phyloP scores from a whole-genome alignment of 2,113 vertebrate genomes.

The Tragelaphus buxtoni region DNA sequence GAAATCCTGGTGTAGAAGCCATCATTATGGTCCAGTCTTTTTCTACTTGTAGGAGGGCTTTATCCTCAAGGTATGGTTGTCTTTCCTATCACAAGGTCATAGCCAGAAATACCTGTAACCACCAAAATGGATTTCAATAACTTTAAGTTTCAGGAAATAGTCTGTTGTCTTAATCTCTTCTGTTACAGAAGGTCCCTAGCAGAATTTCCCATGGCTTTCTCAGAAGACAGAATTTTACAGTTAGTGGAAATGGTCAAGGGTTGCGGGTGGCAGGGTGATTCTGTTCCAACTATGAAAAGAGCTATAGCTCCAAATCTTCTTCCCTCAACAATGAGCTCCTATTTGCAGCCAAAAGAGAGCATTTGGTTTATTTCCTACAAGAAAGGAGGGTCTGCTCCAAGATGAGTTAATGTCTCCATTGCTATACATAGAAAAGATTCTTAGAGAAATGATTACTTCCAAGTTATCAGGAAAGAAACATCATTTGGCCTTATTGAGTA shows the following conservation, averaged over 20 bases:
- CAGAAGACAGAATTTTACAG: background rate
- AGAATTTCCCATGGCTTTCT: background rate
- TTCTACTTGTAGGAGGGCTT: background rate
- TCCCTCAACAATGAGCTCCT: background rate
- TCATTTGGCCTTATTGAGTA: background rate
- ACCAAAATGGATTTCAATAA: background rate
- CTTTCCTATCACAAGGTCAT: background rate
- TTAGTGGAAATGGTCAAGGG: background rate
- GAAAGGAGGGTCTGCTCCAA: background rate
- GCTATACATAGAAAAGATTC: slow-evolving; percentile 12
- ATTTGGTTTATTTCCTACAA: slow-evolving; percentile 6
- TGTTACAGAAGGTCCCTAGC: background rate
- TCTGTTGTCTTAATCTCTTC: background rate
- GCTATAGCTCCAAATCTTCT: background rate
- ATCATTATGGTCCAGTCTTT: background rate
- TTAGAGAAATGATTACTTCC: slow-evolving; percentile 7
- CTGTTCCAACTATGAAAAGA: background rate
- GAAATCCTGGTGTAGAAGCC: background rate
- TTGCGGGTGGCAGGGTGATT: background rate
- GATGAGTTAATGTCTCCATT: background rate
- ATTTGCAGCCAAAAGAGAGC: background rate
- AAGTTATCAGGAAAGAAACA: background rate
- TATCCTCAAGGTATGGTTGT: background rate
- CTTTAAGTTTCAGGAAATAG: background rate
- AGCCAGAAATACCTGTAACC: background rate